Percentiles rank a stretch among this genome's conserved stretches.
Evolutionary conservation across 2,888 invertebrate genomes (phyloP).

Genomic region (Drosophila mettleri): DNA sequence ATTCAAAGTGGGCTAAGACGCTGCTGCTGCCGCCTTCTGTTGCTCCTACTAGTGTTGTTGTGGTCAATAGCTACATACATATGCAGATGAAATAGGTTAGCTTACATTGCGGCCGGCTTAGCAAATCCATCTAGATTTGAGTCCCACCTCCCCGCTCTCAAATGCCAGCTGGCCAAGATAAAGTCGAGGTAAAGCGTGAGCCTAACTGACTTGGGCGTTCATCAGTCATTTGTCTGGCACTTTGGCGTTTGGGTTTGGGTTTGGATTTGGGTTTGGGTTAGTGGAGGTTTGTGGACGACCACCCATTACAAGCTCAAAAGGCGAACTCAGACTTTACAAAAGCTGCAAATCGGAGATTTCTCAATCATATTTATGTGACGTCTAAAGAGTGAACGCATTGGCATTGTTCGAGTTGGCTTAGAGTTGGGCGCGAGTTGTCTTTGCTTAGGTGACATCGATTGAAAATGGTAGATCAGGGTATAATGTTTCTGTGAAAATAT

Average conservation of each 20-base stretch:
- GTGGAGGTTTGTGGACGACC: background rate
- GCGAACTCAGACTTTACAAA: constrained; percentile 34
- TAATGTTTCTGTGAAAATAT: too few species aligned
- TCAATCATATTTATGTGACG: constrained; percentile 66
- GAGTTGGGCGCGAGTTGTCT: constrained; percentile 4
- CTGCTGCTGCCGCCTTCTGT: constrained; percentile 16
- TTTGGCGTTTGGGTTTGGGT: too few species aligned
- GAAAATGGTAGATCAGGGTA: too few species aligned
- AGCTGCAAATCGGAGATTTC: constrained; percentile 59
- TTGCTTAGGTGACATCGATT: background rate
- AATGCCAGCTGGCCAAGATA: constrained; percentile 31
- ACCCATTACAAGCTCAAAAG: constrained; percentile 29
- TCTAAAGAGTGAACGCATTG: background rate
- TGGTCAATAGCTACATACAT: constrained; percentile 24
- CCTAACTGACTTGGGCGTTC: constrained; percentile 16
- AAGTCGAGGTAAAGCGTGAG: background rate
- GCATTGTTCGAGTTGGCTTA: too few species aligned
- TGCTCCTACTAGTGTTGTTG: constrained; percentile 18
- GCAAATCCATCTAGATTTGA: constrained; percentile 46
- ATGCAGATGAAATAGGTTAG: constrained; percentile 34
- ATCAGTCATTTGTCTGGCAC: constrained; percentile 54
- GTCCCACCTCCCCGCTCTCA: background rate
- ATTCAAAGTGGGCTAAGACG: constrained; percentile 57
- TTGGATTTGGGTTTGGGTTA: too few species aligned
- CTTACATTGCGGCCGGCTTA: constrained; percentile 44